These are phyloP conservation scores for Melanotaenia parkinsoni DNA, from an alignment of 2,797 vertebrate genomes.

Conservation along the genomic window DNA sequence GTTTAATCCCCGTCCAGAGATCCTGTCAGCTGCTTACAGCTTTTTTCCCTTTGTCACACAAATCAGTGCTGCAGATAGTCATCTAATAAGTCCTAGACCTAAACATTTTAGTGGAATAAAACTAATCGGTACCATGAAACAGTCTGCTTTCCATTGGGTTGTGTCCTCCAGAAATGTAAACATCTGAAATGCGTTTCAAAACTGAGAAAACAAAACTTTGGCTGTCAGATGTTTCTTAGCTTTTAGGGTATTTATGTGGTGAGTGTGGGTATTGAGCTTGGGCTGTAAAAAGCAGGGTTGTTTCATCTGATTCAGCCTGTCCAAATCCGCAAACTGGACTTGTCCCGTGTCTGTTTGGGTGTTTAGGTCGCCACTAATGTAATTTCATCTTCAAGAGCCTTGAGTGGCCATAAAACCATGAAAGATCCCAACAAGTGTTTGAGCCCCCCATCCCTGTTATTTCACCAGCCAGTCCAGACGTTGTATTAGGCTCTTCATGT, in stretches of 20 bases:
- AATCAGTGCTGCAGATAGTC: slow-evolving; percentile 70
- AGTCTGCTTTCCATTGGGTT: slow-evolving; percentile 48
- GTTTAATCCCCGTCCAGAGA: slow-evolving; percentile 71
- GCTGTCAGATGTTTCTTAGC: slow-evolving; percentile 9
- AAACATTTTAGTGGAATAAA: slow-evolving; percentile 55
- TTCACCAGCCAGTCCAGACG: slow-evolving; percentile 51
- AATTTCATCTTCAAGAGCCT: neutral
- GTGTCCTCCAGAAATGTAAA: slow-evolving; percentile 55
- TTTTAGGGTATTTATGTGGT: slow-evolving; percentile 16
- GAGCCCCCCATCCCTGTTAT: slow-evolving; percentile 42
- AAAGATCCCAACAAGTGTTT: slow-evolving; percentile 16
- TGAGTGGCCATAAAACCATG: slow-evolving; percentile 22
- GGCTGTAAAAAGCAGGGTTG: slow-evolving; percentile 10
- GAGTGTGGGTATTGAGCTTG: neutral
- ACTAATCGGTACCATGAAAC: slow-evolving; percentile 42
- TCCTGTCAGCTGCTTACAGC: slow-evolving; percentile 61
- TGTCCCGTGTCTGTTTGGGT: neutral
- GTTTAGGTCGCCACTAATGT: slow-evolving; percentile 24
- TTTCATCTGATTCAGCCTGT: slow-evolving; percentile 7
- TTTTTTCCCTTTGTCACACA: slow-evolving; percentile 71
- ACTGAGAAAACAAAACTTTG: slow-evolving; percentile 24
- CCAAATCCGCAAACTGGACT: slow-evolving; percentile 37
- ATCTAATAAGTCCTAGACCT: slow-evolving; percentile 52
- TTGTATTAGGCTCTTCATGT: slow-evolving; percentile 59
- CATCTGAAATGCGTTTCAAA: slow-evolving; percentile 59